phyloP scores from a whole-genome alignment of 1,140 invertebrate genomes.

The Riptortus pedestris region DNA sequence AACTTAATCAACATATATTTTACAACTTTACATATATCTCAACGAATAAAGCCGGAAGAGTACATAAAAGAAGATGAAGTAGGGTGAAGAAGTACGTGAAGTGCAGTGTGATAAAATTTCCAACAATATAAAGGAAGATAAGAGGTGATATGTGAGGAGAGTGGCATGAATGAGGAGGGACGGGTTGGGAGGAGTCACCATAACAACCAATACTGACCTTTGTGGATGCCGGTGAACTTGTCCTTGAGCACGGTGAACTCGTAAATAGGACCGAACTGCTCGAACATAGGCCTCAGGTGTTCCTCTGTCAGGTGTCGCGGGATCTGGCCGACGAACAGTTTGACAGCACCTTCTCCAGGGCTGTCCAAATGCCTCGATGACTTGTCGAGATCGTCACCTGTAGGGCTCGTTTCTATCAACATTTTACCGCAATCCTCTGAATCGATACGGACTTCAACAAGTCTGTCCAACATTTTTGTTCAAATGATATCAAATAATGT shows the following conservation, averaged over 20 bases:
- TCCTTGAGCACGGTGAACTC: constrained; percentile 88
- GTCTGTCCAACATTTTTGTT: not conserved
- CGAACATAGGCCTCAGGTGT: constrained; percentile 80
- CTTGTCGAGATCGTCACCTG: not conserved
- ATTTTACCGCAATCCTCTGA: not conserved
- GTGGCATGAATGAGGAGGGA: too few relatives aligned
- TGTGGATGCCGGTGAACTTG: constrained; percentile 86
- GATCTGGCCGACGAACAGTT: constrained; percentile 88
- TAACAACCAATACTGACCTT: too few relatives aligned
- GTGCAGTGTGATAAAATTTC: too few relatives aligned
- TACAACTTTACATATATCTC: too few relatives aligned
- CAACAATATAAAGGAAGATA: too few relatives aligned
- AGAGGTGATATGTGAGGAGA: too few relatives aligned
- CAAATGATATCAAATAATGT: too few relatives aligned
- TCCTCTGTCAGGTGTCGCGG: constrained; percentile 81
- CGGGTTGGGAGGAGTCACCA: too few relatives aligned
- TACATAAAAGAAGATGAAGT: too few relatives aligned
- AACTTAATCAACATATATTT: too few relatives aligned
- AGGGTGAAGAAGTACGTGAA: too few relatives aligned
- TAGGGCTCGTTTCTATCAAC: not conserved
- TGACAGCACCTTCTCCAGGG: constrained; percentile 52
- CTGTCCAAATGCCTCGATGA: constrained; percentile 21
- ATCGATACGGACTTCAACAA: not conserved
- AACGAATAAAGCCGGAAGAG: too few relatives aligned
- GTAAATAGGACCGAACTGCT: constrained; percentile 86